Evolutionary conservation across 2,797 vertebrate species (phyloP).

Genomic region (Tapirus indicus): DNA sequence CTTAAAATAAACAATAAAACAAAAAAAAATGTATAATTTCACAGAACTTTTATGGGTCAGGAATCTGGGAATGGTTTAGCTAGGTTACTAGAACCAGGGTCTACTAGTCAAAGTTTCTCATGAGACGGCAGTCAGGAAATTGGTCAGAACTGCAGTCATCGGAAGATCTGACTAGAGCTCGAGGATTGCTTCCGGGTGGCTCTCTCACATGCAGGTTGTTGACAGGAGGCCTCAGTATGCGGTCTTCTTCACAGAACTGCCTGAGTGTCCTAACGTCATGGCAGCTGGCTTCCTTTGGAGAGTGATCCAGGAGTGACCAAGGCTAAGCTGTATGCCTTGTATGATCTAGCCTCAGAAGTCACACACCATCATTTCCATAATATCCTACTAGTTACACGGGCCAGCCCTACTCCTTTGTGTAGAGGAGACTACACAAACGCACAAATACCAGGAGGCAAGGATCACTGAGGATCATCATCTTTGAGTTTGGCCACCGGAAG

Average conservation of each 20-base stretch:
- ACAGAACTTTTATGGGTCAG: background rate
- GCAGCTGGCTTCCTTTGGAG: background rate
- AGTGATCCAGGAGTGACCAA: background rate
- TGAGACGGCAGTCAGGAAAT: background rate
- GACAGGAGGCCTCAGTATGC: background rate
- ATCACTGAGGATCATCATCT: background rate
- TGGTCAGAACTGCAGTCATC: background rate
- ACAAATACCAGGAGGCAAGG: background rate
- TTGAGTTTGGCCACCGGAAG: background rate
- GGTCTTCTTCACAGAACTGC: background rate
- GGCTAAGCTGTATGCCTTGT: background rate
- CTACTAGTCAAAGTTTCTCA: background rate
- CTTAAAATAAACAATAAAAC: background rate
- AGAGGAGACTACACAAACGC: background rate
- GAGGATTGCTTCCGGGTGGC: background rate
- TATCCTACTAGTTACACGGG: background rate
- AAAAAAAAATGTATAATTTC: background rate
- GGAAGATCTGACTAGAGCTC: background rate
- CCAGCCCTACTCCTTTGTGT: background rate
- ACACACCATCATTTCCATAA: background rate
- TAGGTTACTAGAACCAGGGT: background rate
- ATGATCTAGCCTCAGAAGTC: background rate
- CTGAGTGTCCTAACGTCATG: background rate
- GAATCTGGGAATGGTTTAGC: background rate
- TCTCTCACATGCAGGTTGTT: background rate